Conservation (phyloP, 2,113 vertebrate genomes). For the Chloebia gouldiae region DNA sequence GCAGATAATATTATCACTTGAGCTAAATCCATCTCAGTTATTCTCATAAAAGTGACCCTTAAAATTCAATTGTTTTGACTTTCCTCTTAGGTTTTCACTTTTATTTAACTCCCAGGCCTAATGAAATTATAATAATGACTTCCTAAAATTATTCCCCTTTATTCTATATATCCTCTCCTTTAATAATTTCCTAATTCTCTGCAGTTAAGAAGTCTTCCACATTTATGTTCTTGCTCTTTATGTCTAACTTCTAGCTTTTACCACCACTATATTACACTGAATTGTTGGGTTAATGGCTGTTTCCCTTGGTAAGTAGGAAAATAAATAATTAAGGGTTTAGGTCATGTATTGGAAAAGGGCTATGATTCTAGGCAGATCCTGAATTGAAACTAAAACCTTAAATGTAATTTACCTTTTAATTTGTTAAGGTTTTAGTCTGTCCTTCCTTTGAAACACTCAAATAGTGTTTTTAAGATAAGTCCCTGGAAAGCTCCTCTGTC, state of each 20-base stretch:
- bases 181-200: conserved; percentile 19
- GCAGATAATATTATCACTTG: not conserved
- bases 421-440: not conserved
- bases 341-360: not conserved
- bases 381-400: not conserved
- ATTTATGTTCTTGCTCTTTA: not conserved
- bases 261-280: not conserved
- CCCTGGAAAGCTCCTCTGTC: not conserved
- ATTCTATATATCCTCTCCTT: not conserved
- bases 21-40: not conserved
- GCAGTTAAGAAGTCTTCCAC: not conserved
- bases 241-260: not conserved
- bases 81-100: conserved; percentile 17
- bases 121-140: not conserved
- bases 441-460: not conserved
- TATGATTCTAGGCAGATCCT: not conserved
- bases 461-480: not conserved
- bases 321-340: not conserved
- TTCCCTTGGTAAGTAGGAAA: not conserved
- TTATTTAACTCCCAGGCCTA: conserved; percentile 15
- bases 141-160: not conserved
- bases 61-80: conserved; percentile 6
- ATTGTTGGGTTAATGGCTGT: not conserved
- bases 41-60: not conserved
- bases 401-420: not conserved